Percentiles rank a stretch among this genome's conserved stretches.
These are phyloP conservation scores for Cephus sareptanus DNA, from an alignment of 2,888 invertebrate genomes.

Conservation along the genomic window DNA sequence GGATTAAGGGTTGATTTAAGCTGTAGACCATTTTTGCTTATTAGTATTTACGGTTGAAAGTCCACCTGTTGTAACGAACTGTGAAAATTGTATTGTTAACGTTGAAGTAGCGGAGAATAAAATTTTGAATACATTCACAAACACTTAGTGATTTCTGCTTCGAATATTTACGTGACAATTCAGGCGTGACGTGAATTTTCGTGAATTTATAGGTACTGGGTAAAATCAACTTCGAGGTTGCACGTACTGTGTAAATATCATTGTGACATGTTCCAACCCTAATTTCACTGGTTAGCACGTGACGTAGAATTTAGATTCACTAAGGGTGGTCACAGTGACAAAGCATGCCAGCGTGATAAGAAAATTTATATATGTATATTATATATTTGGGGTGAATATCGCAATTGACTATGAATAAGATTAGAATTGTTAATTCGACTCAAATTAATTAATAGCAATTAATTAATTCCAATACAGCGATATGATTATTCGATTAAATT, in stretches of 20 bases:
- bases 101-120: neutral
- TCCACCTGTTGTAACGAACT: neutral
- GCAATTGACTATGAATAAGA: neutral
- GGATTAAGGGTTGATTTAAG: neutral
- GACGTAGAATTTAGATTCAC: neutral
- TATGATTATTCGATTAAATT: neutral
- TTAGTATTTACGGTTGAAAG: neutral
- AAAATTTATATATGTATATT: neutral
- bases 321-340: neutral
- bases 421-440: neutral
- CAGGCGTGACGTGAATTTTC: neutral
- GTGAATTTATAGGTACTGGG: neutral
- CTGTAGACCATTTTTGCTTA: neutral
- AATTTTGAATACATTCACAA: neutral
- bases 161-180: neutral
- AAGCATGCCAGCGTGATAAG: neutral
- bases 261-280: neutral
- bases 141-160: neutral
- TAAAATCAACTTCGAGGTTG: neutral
- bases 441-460: neutral
- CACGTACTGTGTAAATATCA: neutral
- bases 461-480: neutral
- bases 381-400: neutral
- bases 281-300: neutral
- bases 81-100: neutral